Evolutionary conservation across 2,113 vertebrate species (phyloP), one percentile per base, ranked within the genome.

Genomic region (Neogale vison): DNA sequence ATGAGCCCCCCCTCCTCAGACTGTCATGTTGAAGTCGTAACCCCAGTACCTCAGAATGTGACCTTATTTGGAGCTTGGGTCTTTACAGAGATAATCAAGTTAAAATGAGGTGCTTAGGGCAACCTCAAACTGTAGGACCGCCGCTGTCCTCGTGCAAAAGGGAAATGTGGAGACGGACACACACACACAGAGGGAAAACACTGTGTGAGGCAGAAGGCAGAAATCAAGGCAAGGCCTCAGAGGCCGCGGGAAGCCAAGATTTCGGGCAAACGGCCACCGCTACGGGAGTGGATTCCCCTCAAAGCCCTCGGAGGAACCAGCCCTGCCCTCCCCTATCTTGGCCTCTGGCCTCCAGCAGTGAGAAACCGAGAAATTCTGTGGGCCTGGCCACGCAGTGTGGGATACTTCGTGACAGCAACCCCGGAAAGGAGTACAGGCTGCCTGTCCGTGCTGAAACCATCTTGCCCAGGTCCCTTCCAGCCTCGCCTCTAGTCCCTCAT

Each of bases 231-330:
- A n/a, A 29, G 4, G 36, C 31, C 15, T 87, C 77, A 3, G 0
- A n/a, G 52, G 23, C 90, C 45, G 2, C 10, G 12, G 13, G 29
- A 9, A 0, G 2, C 59, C 69, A 7, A 18, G 24, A 11, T 7
- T 0, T 13, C 26, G 50, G 20, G 83, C 59, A 20, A 4, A 26
- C 17, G 5, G 0, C 50, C 0, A 14, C 3, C 10, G 17, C 76
- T 3, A n/a, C 90, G 45, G 20, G 9, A 18, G 45, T 17, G 3
- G 18, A 9, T 12, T 13, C n/a, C 36, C 61, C 18, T 63, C 71
- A 3, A 29, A 31, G 15, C 65, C 20, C 47, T 5, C 13, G 2
- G 26, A 26, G 57, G 39, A 36, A 13, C 2, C 10, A 7, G 3
- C 20, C 3, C 31, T 31, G 55, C 65, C 55, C 1, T 5, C 87